A percentile compares a stretch with the other conserved stretches of the same genome.
phyloP scores from a whole-genome alignment of 2,113 vertebrate genomes.

The Tragelaphus strepsiceros region DNA sequence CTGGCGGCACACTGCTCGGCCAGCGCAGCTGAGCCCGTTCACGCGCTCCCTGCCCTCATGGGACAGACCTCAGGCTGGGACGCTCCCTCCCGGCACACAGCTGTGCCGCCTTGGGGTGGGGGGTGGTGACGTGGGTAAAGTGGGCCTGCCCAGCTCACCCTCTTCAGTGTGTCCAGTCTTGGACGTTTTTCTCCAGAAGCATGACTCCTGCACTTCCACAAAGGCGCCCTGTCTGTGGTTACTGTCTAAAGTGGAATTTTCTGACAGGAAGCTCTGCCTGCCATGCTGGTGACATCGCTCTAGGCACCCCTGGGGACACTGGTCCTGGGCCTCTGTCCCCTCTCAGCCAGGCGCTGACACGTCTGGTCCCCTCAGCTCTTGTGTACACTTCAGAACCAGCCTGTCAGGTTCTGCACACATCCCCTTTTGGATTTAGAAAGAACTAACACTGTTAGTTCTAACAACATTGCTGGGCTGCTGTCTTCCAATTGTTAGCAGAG shows the following conservation, averaged over 20 bases:
- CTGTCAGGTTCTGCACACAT: not conserved
- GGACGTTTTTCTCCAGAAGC: not conserved
- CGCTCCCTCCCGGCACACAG: not conserved
- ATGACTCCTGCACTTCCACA: not conserved
- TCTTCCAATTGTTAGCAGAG: not conserved
- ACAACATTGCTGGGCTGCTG: not conserved
- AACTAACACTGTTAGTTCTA: not conserved
- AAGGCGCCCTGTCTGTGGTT: not conserved
- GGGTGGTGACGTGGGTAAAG: not conserved
- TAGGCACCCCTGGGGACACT: accelerated
- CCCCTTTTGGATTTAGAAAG: not conserved
- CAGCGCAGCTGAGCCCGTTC: accelerated
- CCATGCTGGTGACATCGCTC: not conserved
- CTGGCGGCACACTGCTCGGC: not conserved
- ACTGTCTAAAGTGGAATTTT: not conserved
- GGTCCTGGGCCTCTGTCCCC: not conserved
- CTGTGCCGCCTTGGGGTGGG: not conserved
- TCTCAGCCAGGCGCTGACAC: not conserved
- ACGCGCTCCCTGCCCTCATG: too few relatives aligned
- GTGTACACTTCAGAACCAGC: not conserved
- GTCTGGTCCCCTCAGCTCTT: not conserved
- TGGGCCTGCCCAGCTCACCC: not conserved
- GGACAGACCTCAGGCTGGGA: not conserved
- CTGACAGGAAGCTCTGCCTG: not conserved
- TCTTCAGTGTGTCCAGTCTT: not conserved